Evolutionary conservation across 2,888 invertebrate genomes (phyloP).

Genomic region (Melipona bicolor): DNA sequence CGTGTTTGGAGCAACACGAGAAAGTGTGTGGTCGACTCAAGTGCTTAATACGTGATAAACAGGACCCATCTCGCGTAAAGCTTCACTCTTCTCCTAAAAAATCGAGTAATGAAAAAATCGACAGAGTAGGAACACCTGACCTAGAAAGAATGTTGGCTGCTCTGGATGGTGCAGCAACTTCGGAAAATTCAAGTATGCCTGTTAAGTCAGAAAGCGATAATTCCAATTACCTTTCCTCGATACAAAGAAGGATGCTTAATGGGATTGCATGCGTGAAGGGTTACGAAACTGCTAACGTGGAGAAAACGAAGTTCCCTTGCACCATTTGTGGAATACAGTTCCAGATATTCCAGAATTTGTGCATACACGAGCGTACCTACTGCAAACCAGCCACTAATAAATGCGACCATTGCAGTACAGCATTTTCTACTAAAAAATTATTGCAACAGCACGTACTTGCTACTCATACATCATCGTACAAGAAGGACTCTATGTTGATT

Average conservation of each 20-base stretch:
- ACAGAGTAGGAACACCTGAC: neutral
- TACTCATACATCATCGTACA: constrained; percentile 48
- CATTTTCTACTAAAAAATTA: constrained; percentile 56
- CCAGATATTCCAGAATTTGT: constrained; percentile 26
- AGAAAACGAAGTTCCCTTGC: constrained; percentile 42
- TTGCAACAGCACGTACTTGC: constrained; percentile 55
- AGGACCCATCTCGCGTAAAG: neutral
- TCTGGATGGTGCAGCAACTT: neutral
- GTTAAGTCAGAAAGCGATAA: too few species aligned
- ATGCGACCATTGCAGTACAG: constrained; percentile 65
- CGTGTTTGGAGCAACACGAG: constrained; percentile 41
- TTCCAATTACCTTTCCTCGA: too few species aligned
- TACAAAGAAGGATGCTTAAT: neutral
- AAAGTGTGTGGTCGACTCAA: constrained; percentile 16
- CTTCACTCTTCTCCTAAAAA: neutral
- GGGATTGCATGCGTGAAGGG: constrained; percentile 12
- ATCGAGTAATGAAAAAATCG: neutral
- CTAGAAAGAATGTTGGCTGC: neutral
- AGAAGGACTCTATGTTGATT: constrained; percentile 19
- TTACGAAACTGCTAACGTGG: neutral
- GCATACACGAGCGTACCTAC: constrained; percentile 55
- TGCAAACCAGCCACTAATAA: neutral
- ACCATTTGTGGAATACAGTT: constrained; percentile 60
- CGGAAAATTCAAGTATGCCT: neutral
- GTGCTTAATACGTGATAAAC: neutral